Evolutionary conservation across 2,888 invertebrate genomes (phyloP), one percentile per base, ranked within the genome.

Genomic region (Formica aserva): DNA sequence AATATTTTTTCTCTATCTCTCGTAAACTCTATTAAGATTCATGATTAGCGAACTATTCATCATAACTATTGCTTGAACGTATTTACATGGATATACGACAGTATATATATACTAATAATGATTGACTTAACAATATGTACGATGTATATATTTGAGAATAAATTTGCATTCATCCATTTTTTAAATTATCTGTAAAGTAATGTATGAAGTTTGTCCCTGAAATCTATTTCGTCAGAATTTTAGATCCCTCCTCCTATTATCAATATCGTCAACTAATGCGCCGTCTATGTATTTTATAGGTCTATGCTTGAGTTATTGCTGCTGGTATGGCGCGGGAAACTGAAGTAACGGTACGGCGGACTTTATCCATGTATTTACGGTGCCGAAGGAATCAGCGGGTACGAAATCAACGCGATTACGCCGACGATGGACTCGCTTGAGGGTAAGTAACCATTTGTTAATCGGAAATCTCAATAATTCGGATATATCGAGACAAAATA

Each of bases 371-470:
- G n/a, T 85, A 84, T 69, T 74, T 52, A 71, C 66, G 48, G 83
- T 75, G 86, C 86, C 86, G 87, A 89, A 87, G 89, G 88, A 86
- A 75, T 86, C 83, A 77, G 62, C 86, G 84, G 67, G 82, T 71
- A 82, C 67, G 60, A 82, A 87, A 86, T 84, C 88, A 88, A 90
- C 86, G 72, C 85, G 90, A 88, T 89, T 89, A 89, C 85, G 72
- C 83, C 62, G 77, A 65, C 80, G 80, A 66, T 72, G 41, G 83
- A 83, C 74, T 81, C 82, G 83, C 78, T 83, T 81, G 71, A 83
- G 85, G 84, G 87, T 87, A 87, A 87, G 85, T 87, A 89, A 86
- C 3, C 13, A 13, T 41, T 41, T 41, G 13, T 13, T 41, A 41
- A 41, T 41, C 13, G 13, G 13, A 41, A 41, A 41, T 41, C 13